phyloP scores from a whole-genome alignment of 1,140 invertebrate species.

The Tigriopus japonicus region DNA sequence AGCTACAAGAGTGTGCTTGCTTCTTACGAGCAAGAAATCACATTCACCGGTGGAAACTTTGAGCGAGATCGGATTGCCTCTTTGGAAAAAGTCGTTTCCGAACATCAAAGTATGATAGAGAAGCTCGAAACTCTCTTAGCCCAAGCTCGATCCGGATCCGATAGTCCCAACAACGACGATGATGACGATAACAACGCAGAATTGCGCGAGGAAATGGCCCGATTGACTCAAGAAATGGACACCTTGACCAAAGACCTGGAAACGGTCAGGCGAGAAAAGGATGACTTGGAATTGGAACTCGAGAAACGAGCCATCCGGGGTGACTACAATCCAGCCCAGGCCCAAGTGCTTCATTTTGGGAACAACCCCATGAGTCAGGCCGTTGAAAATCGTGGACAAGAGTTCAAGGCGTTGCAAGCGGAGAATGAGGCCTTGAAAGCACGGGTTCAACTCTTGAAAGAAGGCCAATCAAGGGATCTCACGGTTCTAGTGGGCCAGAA shows the following conservation, averaged over 20 bases:
- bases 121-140: slow-evolving; percentile 35
- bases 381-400: slow-evolving; percentile 38
- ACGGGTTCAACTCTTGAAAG: slow-evolving; percentile 25
- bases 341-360: slow-evolving; percentile 33
- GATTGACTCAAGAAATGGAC: slow-evolving; percentile 30
- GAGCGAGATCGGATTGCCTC: slow-evolving; percentile 26
- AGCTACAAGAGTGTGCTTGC: slow-evolving; percentile 51
- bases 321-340: slow-evolving; percentile 31
- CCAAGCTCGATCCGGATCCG: not conserved
- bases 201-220: not conserved
- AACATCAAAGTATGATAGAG: slow-evolving; percentile 44
- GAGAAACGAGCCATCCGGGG: slow-evolving; percentile 39
- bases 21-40: slow-evolving; percentile 59
- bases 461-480: slow-evolving; percentile 16
- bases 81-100: slow-evolving; percentile 40
- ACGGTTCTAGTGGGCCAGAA: slow-evolving; percentile 15
- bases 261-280: slow-evolving; percentile 36
- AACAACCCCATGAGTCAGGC: slow-evolving; percentile 54
- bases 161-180: not conserved
- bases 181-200: not conserved
- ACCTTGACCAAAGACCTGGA: slow-evolving; percentile 34
- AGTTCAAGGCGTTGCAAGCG: slow-evolving; percentile 43
- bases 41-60: slow-evolving; percentile 33
- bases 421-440: slow-evolving; percentile 43
- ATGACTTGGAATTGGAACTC: slow-evolving; percentile 41